Percentiles rank a stretch among this genome's conserved stretches.
phyloP scores from a whole-genome alignment of 2,888 invertebrate species.

The Napeogenes inachia region DNA sequence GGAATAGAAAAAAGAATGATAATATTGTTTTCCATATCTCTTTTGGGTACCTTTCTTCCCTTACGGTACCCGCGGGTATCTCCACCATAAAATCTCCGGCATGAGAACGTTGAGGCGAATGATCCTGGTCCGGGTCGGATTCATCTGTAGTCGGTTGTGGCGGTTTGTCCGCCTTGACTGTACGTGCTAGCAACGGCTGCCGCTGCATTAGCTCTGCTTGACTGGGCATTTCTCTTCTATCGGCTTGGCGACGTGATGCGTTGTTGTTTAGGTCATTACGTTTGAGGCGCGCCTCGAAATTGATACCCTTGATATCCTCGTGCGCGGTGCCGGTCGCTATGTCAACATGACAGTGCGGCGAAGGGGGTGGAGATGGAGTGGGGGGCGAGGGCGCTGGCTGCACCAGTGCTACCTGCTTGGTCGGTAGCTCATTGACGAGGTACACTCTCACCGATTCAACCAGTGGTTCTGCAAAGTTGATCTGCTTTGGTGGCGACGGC shows the following conservation, averaged over 20 bases:
- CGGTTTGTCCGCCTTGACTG: constrained; percentile 52
- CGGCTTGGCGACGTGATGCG: constrained; percentile 49
- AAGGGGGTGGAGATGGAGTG: constrained; percentile 35
- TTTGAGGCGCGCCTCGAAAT: constrained; percentile 65
- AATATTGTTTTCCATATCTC: constrained; percentile 88
- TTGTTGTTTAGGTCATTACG: constrained; percentile 76
- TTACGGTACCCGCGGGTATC: constrained; percentile 79
- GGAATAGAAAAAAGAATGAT: constrained; percentile 68
- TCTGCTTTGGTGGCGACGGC: constrained; percentile 62
- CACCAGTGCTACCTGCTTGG: constrained; percentile 56
- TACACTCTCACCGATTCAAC: constrained; percentile 70
- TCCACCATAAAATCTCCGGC: constrained; percentile 68
- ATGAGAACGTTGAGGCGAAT: constrained; percentile 59
- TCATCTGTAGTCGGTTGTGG: constrained; percentile 65
- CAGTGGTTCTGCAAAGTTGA: constrained; percentile 67
- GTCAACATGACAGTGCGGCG: constrained; percentile 59
- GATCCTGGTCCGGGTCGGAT: constrained; percentile 68
- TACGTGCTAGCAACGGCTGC: constrained; percentile 71
- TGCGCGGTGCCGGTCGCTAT: constrained; percentile 62
- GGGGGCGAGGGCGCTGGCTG: constrained; percentile 40
- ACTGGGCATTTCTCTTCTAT: constrained; percentile 59
- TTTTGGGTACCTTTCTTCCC: constrained; percentile 89
- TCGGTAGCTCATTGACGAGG: constrained; percentile 63
- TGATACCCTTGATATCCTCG: constrained; percentile 69
- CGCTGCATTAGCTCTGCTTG: constrained; percentile 74